Base-by-base conservation (phyloP, 2,797 vertebrate genomes). In the Epinephelus malabaricus region DNA sequence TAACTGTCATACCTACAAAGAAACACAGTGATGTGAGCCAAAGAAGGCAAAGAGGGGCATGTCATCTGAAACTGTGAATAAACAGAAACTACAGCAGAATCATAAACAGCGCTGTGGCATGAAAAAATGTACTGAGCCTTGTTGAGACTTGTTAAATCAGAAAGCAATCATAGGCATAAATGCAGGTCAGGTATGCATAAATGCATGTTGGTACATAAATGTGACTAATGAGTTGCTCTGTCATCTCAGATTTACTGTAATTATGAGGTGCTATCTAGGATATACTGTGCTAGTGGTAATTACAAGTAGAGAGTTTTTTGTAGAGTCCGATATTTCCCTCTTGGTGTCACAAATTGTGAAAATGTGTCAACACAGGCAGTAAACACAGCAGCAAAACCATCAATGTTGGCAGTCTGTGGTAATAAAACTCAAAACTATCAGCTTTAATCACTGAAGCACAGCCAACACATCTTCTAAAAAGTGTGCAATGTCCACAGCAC, bases 1-100 rank as follows among this genome's bases (percentile, higher is more conserved):
- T 97, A 98, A 89, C 94, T 96, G 96, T 99, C 97, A 0, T 99
- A 99, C 94, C 98, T 99, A 92, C 72, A 93, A 94, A 73, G 65
- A 85, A 80, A 85, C 4, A 74, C 63, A 69, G 10, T 62, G 72
- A 73, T 61, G 78, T 86, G 75, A 89, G 72, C 5, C 65, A 59
- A 63, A 77, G 65, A 66, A 60, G 58, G 76, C 25, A 69, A 74
- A 79, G 40, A 60, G 59, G 46, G 21, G 30, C 72, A 69, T 50
- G 68, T 50, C 68, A 71, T 67, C 55, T 76, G 25, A 67, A 62
- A 53, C 23, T 13, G 73, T 17, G 58, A n/a, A 47, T 30, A 49
- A 79, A 78, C 62, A 73, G 54, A n/a, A 62, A 84, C 67, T 18
- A 1, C 3, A 45, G 18, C 63, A 69, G 78, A 49, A 88, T 85